A percentile compares a stretch with the other conserved stretches of the same genome.
Conservation (phyloP, 2,888 invertebrate species). For the Volucella zonaria region DNA sequence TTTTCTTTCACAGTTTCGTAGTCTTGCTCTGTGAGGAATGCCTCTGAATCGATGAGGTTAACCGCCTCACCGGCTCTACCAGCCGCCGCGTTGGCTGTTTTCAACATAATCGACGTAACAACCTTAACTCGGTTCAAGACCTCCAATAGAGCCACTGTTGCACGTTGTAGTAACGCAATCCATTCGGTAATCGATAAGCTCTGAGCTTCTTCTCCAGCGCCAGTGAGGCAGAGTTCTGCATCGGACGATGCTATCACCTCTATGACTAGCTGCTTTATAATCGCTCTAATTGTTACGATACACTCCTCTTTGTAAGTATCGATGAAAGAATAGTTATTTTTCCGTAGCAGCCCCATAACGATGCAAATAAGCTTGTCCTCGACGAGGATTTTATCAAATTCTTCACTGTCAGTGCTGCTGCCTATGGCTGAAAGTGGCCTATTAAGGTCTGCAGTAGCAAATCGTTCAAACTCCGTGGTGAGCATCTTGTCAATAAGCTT, state of each 20-base stretch:
- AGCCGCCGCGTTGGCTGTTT: constrained; percentile 88
- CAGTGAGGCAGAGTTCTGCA: constrained; percentile 84
- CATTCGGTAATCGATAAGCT: constrained; percentile 87
- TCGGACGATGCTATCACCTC: constrained; percentile 87
- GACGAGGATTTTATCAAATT: constrained; percentile 84
- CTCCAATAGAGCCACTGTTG: constrained; percentile 86
- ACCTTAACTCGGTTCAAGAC: constrained; percentile 89
- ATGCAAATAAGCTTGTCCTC: constrained; percentile 94
- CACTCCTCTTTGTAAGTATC: constrained; percentile 94
- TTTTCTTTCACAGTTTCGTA: constrained; percentile 87
- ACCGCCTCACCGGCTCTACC: constrained; percentile 84
- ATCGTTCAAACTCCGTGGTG: constrained; percentile 95
- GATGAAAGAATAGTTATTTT: constrained; percentile 94
- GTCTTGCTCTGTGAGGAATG: constrained; percentile 88
- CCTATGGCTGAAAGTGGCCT: constrained; percentile 86
- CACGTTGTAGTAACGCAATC: constrained; percentile 86
- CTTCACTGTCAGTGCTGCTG: constrained; percentile 76
- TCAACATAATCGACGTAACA: constrained; percentile 89
- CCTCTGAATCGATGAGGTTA: constrained; percentile 86
- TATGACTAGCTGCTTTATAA: constrained; percentile 94
- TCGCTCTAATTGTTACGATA: constrained; percentile 92
- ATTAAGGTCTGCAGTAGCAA: constrained; percentile 95
- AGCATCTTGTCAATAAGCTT: constrained; percentile 98
- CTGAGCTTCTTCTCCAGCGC: constrained; percentile 83
- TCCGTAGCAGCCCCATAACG: constrained; percentile 93